Evolutionary conservation across 2,888 invertebrate genomes (phyloP), one percentile per base, ranked within the genome.

Genomic region (Catocala nupta): DNA sequence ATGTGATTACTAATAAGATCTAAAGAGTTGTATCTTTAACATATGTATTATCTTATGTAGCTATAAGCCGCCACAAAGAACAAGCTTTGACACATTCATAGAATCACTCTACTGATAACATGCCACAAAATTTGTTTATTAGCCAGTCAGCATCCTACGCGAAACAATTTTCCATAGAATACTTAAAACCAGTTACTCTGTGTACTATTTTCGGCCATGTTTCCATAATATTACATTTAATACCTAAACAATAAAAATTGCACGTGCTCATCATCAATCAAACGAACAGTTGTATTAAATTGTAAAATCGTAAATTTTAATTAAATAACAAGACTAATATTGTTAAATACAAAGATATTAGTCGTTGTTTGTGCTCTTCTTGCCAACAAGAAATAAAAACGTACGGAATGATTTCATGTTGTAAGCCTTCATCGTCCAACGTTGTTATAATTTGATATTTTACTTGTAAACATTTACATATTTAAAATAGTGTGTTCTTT

Each of bases 391-490:
- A 67, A 65, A 70, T 72, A 71, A 80, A 76, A 78, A 68, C 63
- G 52, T 56, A 34, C 71, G 12, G 73, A 79, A 81, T 71, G 80
- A 74, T 55, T 68, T 83, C 68, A 84, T 82, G 76, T 74, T 63
- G 39, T 68, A 75, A 55, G 62, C 61, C 55, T 50, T 25, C 54
- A 60, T 54, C 59, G 49, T 43, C n/a, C 8, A 10, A 12, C 45
- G 16, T 43, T 13, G 49, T 10, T 48, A 25, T 25, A 25, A 0
- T 9, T 48, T 48, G 6, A 44, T 11, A n/a, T 44, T 44, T 44
- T 44, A n/a, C 44, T 11, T 25, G 4, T 44, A 10, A 11, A n/a
- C 44, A 11, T 50, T 57, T 12, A 43, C 42, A 43, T 7, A 9
- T 8, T 7, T 39, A 5, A 25, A 25, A 25, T 25, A 25, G 25